These are phyloP conservation scores for Bathynomus jamesi DNA, from an alignment of 1,140 invertebrate genomes.

Conservation along the genomic window DNA sequence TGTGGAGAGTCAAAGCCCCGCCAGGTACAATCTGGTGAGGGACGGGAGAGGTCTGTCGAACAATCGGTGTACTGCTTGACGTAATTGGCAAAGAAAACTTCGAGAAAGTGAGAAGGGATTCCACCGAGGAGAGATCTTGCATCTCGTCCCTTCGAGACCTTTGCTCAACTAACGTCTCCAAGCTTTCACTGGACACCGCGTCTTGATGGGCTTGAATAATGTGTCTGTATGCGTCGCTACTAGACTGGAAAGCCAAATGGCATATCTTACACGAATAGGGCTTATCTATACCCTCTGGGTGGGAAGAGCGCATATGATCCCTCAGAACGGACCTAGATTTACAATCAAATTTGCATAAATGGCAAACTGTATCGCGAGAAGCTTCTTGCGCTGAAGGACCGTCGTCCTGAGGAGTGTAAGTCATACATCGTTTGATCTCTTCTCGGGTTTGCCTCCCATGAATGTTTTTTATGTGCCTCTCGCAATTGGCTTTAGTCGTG, in stretches of 20 bases:
- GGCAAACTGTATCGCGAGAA: slow-evolving; percentile 24
- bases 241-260: slow-evolving; percentile 22
- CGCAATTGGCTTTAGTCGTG: slow-evolving; percentile 86
- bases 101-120: slow-evolving; percentile 33
- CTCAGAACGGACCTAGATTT: slow-evolving; percentile 31
- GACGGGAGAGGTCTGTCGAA: background rate
- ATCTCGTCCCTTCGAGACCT: slow-evolving; percentile 11
- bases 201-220: slow-evolving; percentile 31
- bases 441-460: slow-evolving; percentile 75
- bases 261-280: slow-evolving; percentile 33
- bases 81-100: slow-evolving; percentile 24
- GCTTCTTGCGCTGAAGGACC: slow-evolving; percentile 11
- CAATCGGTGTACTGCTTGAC: background rate
- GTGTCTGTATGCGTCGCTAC: slow-evolving; percentile 31
- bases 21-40: background rate
- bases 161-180: slow-evolving; percentile 18
- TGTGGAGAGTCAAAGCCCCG: background rate
- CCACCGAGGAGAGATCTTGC: slow-evolving; percentile 34
- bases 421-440: slow-evolving; percentile 71
- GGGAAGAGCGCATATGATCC: slow-evolving; percentile 38
- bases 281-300: slow-evolving; percentile 33
- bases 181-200: slow-evolving; percentile 23
- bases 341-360: slow-evolving; percentile 32
- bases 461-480: slow-evolving; percentile 58
- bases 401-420: slow-evolving; percentile 26